phyloP scores from a whole-genome alignment of 2,113 vertebrate species.

The Callocephalon fimbriatum region DNA sequence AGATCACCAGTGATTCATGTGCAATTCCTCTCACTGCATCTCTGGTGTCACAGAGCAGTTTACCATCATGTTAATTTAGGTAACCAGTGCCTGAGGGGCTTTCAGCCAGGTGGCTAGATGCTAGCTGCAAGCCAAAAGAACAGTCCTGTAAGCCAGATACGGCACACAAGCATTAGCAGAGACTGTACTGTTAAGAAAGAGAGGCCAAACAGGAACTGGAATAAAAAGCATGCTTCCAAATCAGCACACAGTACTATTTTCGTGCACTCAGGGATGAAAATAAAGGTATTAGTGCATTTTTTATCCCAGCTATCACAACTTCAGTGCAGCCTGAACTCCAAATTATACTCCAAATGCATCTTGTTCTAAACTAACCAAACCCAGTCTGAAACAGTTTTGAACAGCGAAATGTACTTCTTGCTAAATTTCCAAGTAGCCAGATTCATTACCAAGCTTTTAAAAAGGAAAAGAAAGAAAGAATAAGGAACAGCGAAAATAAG shows the following conservation, averaged over 20 bases:
- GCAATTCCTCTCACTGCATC: not conserved
- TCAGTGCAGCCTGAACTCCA: not conserved
- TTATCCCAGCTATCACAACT: not conserved
- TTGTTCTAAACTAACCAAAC: not conserved
- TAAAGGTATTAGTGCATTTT: not conserved
- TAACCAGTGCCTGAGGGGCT: not conserved
- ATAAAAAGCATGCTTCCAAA: not conserved
- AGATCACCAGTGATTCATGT: rapidly evolving
- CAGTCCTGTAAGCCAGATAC: not conserved
- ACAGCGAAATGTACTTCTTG: not conserved
- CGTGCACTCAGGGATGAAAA: not conserved
- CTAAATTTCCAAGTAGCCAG: not conserved
- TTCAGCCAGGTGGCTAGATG: not conserved
- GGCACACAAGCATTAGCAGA: not conserved
- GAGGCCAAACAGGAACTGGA: not conserved
- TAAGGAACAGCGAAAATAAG: not conserved
- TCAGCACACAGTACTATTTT: not conserved
- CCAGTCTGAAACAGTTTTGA: not conserved
- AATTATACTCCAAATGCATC: not conserved
- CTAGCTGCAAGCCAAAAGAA: not conserved
- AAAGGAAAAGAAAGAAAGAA: not conserved
- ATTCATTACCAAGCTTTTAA: not conserved
- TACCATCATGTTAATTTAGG: not conserved
- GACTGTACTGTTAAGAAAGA: not conserved
- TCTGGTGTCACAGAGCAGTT: not conserved